phyloP scores from a whole-genome alignment of 2,888 invertebrate genomes.

The Ophion costatus region DNA sequence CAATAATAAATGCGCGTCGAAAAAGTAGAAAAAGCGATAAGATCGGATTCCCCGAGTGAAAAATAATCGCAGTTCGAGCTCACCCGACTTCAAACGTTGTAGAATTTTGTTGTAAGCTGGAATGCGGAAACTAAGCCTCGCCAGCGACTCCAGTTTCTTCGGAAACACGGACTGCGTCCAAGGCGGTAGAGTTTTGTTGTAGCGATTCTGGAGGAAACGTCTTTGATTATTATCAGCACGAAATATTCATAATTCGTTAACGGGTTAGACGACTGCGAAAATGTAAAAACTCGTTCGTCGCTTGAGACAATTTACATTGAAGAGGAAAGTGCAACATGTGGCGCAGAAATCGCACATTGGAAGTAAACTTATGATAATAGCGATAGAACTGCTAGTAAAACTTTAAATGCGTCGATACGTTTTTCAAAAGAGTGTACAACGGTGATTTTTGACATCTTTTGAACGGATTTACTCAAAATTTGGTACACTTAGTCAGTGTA shows the following conservation, averaged over 20 bases:
- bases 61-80: conserved; percentile 22
- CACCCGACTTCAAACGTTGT: conserved; percentile 82
- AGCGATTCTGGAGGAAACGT: conserved; percentile 79
- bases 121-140: conserved; percentile 85
- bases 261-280: no score
- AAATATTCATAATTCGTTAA: background rate
- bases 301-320: no score
- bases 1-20: background rate
- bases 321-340: no score
- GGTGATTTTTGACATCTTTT: no score
- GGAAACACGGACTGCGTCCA: conserved; percentile 90
- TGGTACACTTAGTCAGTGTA: no score
- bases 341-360: no score
- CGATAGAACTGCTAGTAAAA: no score
- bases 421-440: no score
- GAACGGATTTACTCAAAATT: no score
- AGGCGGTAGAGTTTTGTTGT: conserved; percentile 87
- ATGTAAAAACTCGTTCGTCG: no score
- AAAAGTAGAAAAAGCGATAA: background rate
- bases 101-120: conserved; percentile 81
- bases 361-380: no score
- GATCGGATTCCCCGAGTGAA: background rate
- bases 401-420: no score
- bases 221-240: background rate
- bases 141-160: conserved; percentile 86